A percentile compares a stretch with the other conserved stretches of the same genome.
Conservation (phyloP, 2,888 invertebrate genomes). For the Anticlea derivata region DNA sequence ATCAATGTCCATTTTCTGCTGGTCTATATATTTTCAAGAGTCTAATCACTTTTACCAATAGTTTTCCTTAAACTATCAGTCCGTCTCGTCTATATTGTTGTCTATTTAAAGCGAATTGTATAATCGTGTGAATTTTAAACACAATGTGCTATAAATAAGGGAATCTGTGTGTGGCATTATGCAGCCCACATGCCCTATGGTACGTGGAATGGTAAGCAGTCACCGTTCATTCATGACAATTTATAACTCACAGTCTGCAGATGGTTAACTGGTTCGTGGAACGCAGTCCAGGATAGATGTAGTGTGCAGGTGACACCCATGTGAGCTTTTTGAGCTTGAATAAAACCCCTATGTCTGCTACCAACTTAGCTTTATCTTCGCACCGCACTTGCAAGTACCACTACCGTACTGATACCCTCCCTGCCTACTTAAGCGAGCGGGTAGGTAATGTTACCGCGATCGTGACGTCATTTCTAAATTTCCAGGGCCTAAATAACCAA, state of each 20-base stretch:
- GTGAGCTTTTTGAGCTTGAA: background rate
- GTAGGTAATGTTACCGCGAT: too few species aligned
- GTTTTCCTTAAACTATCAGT: constrained; percentile 13
- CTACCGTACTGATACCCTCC: too few species aligned
- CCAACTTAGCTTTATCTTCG: too few species aligned
- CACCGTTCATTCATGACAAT: constrained; percentile 69
- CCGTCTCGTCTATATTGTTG: background rate
- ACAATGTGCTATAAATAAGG: constrained; percentile 55
- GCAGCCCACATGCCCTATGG: constrained; percentile 42
- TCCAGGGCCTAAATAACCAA: too few species aligned
- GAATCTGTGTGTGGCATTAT: constrained; percentile 44
- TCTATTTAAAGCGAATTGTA: constrained; percentile 23
- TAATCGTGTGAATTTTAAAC: constrained; percentile 49
- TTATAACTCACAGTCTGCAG: constrained; percentile 57
- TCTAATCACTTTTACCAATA: background rate
- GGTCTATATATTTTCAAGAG: too few species aligned
- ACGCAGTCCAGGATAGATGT: constrained; percentile 32
- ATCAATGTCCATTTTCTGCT: background rate
- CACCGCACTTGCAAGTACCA: too few species aligned
- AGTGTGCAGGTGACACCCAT: constrained; percentile 18
- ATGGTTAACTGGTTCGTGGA: constrained; percentile 54
- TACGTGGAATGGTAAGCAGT: constrained; percentile 61
- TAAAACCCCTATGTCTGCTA: too few species aligned
- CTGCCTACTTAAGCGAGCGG: too few species aligned
- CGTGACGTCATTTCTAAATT: too few species aligned